Evolutionary conservation across 1,140 invertebrate species (phyloP), one percentile per base, ranked within the genome.

Genomic region (Subanguina moxae): DNA sequence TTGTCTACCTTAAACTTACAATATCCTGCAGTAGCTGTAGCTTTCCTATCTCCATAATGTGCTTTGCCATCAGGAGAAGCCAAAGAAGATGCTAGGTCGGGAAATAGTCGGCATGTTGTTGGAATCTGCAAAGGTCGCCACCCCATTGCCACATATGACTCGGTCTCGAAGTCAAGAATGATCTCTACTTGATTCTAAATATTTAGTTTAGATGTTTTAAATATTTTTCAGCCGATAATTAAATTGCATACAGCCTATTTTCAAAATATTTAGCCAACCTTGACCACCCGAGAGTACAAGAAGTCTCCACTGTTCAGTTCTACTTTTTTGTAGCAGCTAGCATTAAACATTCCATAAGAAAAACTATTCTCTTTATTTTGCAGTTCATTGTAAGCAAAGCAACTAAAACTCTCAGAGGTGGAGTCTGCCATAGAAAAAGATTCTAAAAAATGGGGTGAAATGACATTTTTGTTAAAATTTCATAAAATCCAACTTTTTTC

Each of bases 91-190:
- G 48, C 48, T 15, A 76, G 45, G 75, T 76, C 64, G 52, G 74
- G 74, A 46, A 76, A 76, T 11, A 78, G 52, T 28, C 74, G 64
- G 46, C 74, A 76, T 17, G 72, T 62, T 1, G 27, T 23, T 5
- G 77, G 73, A 17, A 76, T 76, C 23, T 73, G 59, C 8, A 59
- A 30, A n/a, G 74, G 74, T 21, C 74, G 65, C 74, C 74, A 76
- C 0, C 74, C 74, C 9, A 76, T 7, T 1, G 65, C 59, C n/a
- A 76, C 52, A 48, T 62, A 76, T n/a, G n/a, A 25, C 1, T 67
- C 11, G 13, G 74, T 74, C n/a, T 64, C 48, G 38, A 69, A 78
- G 56, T 76, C 74, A 11, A 78, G 46, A 19, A 76, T 68, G 28
- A 76, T 19, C 66, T 76, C 74, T 25, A 76, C 32, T 23, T 78